Base-by-base conservation (phyloP, 2,797 vertebrate species). In the Acanthurus lineatus region DNA sequence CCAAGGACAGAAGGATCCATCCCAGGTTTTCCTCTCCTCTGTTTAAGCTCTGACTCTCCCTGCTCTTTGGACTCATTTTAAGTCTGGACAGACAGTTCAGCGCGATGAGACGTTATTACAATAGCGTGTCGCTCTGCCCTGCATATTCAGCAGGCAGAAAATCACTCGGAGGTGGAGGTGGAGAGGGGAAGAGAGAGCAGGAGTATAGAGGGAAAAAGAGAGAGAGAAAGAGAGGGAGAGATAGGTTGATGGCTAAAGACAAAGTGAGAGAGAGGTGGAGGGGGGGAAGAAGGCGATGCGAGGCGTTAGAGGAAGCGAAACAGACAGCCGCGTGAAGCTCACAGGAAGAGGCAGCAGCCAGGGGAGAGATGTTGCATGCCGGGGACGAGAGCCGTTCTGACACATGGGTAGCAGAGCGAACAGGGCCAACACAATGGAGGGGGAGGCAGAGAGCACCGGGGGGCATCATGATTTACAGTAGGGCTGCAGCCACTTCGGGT, bases 281-380 rank as follows among this genome's bases (percentile, higher is more conserved):
- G 40, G 40, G 40, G 73, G 65, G 74, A 84, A 74, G 82, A 54
- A 71, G 80, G 78, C 54, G 80, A 83, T 67, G 84, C 35, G 40
- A 65, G 69, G 77, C 49, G 38, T 79, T 76, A 42, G 81, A 81
- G 87, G 80, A 88, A 92, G 75, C 62, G 45, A 81, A 90, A 88
- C 83, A 66, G 92, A 93, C 90, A 93, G 89, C 88, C 35, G 86
- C 15, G 58, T 93, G 89, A 93, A 71, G 91, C 90, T 91, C 91
- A 92, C 87, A 86, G 87, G 88, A 90, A 90, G 91, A 84, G 92
- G 90, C 91, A 92, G 89, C 89, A 90, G 92, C 91, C 92, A 91
- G 91, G 86, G 91, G 91, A 93, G 92, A 86, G 87, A 89, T 82
- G 91, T 76, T 77, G 89, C 83, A 70, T 84, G 80, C 69, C 10